A percentile compares a stretch with the other conserved stretches of the same genome.
Evolutionary conservation across 2,113 vertebrate genomes (phyloP).

Genomic region (Leptodactylus fuscus): DNA sequence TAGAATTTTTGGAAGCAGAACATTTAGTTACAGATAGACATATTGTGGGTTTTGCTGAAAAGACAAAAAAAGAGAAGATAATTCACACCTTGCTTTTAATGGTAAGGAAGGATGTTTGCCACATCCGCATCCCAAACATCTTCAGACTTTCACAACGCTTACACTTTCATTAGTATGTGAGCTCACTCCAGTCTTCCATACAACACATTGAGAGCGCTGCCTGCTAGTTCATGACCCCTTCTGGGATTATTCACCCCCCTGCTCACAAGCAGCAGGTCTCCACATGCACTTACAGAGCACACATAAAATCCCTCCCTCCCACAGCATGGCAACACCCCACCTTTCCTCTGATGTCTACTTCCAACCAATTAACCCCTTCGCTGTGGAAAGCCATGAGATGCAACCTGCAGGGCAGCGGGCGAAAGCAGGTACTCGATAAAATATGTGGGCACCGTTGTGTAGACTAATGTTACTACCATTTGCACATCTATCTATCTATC

Average conservation of each 20-base stretch:
- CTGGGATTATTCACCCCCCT: conserved; percentile 43
- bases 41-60: no score
- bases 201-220: conserved; percentile 26
- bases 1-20: no score
- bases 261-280: conserved; percentile 50
- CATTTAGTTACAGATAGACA: no score
- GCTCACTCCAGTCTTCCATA: not conserved
- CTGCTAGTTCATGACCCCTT: conserved; percentile 56
- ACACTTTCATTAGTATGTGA: conserved; percentile 12
- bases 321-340: conserved; percentile 36
- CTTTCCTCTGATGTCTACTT: conserved; percentile 44
- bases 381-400: not conserved
- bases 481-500: no score
- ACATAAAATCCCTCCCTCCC: conserved; percentile 28
- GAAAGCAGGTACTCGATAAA: no score
- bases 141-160: not conserved
- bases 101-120: no score
- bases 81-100: no score
- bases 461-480: no score
- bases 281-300: conserved; percentile 50
- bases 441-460: no score
- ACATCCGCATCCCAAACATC: not conserved
- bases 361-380: conserved; percentile 35
- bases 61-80: no score
- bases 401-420: not conserved